A percentile compares a stretch with the other conserved stretches of the same genome.
Evolutionary conservation across 2,888 invertebrate genomes (phyloP).

Genomic region (Eupithecia insigniata): DNA sequence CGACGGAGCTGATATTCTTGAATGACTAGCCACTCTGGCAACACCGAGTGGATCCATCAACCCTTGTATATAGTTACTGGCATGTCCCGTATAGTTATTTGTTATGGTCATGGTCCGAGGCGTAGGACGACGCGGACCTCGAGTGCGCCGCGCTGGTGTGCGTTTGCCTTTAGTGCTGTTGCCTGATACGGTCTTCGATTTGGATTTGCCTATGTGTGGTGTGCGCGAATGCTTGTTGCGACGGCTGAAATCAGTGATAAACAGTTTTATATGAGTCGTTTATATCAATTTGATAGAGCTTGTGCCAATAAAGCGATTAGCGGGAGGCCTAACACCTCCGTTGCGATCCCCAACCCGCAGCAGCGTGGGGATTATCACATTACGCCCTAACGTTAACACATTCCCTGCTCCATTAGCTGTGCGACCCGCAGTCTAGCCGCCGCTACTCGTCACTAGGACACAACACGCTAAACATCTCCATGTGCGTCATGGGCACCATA

Average conservation of each 20-base stretch:
- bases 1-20: conserved; percentile 69
- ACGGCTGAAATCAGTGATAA: conserved; percentile 49
- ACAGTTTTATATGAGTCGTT: background rate
- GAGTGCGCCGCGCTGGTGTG: conserved; percentile 52
- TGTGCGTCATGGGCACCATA: no score
- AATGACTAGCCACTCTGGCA: conserved; percentile 36
- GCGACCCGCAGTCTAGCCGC: no score
- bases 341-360: no score
- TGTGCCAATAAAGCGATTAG: no score
- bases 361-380: no score
- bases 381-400: no score
- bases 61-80: conserved; percentile 39
- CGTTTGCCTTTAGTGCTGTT: conserved; percentile 54
- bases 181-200: conserved; percentile 48
- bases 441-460: no score
- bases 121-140: conserved; percentile 49
- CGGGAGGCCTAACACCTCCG: no score
- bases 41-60: conserved; percentile 28
- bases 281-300: background rate
- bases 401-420: no score
- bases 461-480: no score
- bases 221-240: conserved; percentile 68
- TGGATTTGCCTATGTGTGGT: conserved; percentile 53
- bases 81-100: conserved; percentile 37
- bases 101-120: conserved; percentile 38